phyloP scores from a whole-genome alignment of 2,113 vertebrate species.

The Zosterops japonicus region DNA sequence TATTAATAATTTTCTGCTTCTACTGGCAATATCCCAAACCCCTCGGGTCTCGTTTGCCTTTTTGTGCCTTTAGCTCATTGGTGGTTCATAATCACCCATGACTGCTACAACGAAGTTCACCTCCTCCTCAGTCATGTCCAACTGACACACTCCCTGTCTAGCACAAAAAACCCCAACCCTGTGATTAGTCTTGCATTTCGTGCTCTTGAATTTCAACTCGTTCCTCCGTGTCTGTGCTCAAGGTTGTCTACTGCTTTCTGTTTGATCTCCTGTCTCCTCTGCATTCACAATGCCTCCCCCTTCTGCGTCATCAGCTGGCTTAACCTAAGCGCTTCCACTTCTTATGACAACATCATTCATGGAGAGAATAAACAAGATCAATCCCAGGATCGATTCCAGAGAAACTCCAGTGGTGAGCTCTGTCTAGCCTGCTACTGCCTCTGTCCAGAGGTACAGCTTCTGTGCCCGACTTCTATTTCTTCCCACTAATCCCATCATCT shows the following conservation, averaged over 20 bases:
- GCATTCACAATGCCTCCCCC: conserved; percentile 50
- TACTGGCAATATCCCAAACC: neutral
- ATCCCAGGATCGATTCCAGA: conserved; percentile 36
- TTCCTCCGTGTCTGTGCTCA: neutral
- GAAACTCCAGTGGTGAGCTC: conserved; percentile 15
- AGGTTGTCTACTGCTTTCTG: conserved; percentile 60
- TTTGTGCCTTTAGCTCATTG: conserved; percentile 39
- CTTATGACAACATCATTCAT: conserved; percentile 61
- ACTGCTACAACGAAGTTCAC: conserved; percentile 26
- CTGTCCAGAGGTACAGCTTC: neutral
- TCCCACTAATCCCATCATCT: conserved; percentile 29
- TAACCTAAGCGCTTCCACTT: conserved; percentile 43
- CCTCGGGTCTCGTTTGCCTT: neutral
- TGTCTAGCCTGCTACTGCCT: neutral
- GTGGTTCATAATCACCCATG: conserved; percentile 38
- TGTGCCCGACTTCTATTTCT: neutral
- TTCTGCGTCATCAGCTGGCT: conserved; percentile 56
- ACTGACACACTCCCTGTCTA: conserved; percentile 43
- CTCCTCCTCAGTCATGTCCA: conserved; percentile 48
- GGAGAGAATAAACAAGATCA: conserved; percentile 48
- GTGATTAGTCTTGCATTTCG: conserved; percentile 55
- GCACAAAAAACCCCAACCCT: neutral
- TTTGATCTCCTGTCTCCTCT: conserved; percentile 51
- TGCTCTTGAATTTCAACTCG: conserved; percentile 53
- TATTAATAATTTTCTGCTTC: conserved; percentile 44